Evolutionary conservation across 2,797 vertebrate species (phyloP), one percentile per base, ranked within the genome.

Genomic region (Hafferia zeledoni): DNA sequence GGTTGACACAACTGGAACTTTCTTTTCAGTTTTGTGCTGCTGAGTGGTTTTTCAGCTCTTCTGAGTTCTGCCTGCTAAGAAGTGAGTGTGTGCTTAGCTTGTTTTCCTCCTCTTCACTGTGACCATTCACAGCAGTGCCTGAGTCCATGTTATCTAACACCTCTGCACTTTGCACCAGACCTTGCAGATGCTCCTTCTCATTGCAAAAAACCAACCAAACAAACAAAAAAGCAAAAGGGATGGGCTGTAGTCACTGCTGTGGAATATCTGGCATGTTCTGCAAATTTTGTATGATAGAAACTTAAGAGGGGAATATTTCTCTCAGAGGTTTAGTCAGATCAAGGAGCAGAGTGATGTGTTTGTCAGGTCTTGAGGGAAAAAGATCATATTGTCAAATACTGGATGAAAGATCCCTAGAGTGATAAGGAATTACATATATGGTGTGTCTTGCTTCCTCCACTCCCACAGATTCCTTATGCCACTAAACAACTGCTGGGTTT

Each of bases 101-200:
- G 16, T 50, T 78, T 87, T 47, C 91, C 89, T 95, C 69, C 82
- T 91, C 84, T 74, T 93, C 85, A 65, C 67, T 50, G n/a, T 64
- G 80, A 75, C 74, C 83, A 79, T 87, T 53, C 64, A 59, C 46
- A 81, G 65, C 57, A 5, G 3, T 56, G 33, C 75, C 68, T 86
- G 35, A 78, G 67, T 57, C 76, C 27, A 4, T 37, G 71, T 81
- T 81, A 71, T 83, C 59, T 83, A 57, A 79, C 61, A 95, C 65
- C 76, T 83, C 91, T 83, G 95, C 56, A 33, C 33, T 89, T 87
- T 55, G 39, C 50, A 57, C 59, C 87, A 91, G 39, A 75, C 17
- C 78, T 87, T 47, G 91, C 41, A 65, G n/a, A 72, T 24, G 49
- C 50, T 78, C 43, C 28, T 68, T 56, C 41, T 83, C 33, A 4